phyloP scores from a whole-genome alignment of 2,113 vertebrate genomes.

The Theristicus caerulescens region DNA sequence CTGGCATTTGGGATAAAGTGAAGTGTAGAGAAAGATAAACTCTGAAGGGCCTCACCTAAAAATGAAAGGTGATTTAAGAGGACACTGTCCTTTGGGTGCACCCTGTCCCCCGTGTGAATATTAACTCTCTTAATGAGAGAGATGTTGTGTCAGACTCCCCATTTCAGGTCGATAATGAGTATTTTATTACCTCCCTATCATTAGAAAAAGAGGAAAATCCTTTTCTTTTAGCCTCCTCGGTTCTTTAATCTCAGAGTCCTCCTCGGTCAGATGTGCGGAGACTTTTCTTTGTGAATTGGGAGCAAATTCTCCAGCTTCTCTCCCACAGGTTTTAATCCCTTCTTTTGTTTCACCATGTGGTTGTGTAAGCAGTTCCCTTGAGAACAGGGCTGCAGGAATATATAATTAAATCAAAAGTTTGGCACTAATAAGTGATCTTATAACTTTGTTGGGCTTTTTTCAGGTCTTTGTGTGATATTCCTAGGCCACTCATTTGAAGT shows the following conservation, averaged over 20 bases:
- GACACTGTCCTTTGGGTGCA: background rate
- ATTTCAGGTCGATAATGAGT: background rate
- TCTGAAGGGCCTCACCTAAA: background rate
- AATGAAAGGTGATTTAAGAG: background rate
- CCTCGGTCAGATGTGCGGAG: background rate
- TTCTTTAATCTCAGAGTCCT: background rate
- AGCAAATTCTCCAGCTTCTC: conserved; percentile 30
- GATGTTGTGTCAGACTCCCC: background rate
- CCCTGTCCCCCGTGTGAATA: background rate
- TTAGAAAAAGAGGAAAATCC: background rate
- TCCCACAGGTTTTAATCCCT: conserved; percentile 67
- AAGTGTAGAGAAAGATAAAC: background rate
- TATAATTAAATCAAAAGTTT: conserved; percentile 71
- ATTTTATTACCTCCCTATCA: background rate
- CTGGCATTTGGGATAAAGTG: background rate
- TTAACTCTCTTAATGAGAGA: background rate
- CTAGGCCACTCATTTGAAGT: background rate
- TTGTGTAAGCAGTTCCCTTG: conserved; percentile 70
- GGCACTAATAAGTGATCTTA: conserved; percentile 66
- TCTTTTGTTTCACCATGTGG: conserved; percentile 67
- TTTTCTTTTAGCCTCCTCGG: background rate
- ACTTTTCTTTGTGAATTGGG: conserved; percentile 26
- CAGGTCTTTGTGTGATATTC: conserved; percentile 63
- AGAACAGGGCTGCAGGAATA: conserved; percentile 56
- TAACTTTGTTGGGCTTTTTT: conserved; percentile 63